These are phyloP conservation scores for Bombus terrestris DNA, from an alignment of 1,140 invertebrate species.

Conservation along the genomic window DNA sequence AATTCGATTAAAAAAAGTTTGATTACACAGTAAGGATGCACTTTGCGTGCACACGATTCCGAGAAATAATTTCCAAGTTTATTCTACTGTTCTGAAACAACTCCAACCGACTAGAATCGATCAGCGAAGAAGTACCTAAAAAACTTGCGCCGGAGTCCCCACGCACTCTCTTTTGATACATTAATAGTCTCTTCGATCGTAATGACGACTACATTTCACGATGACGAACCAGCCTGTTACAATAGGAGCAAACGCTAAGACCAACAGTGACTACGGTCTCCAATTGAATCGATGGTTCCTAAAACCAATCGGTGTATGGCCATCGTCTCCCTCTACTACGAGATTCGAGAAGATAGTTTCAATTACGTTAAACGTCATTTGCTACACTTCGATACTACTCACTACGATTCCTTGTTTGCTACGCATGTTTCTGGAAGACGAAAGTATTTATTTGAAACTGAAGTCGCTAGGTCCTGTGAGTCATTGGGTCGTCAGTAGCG, in stretches of 20 bases:
- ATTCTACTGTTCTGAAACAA: background rate
- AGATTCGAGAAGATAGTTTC: background rate
- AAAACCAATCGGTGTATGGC: constrained; percentile 57
- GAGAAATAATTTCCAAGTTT: background rate
- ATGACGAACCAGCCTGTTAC: background rate
- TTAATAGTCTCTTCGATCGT: background rate
- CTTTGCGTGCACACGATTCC: background rate
- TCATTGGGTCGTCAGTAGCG: constrained; percentile 29
- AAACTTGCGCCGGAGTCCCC: background rate
- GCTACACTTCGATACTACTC: background rate
- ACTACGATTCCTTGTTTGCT: background rate
- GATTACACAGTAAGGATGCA: too few species aligned
- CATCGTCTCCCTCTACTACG: background rate
- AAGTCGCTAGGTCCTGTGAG: constrained; percentile 26
- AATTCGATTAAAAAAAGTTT: too few species aligned
- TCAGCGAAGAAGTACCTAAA: background rate
- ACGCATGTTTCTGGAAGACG: constrained; percentile 16
- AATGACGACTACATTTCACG: background rate
- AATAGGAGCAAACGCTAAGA: constrained; percentile 13
- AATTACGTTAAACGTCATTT: background rate
- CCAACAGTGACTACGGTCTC: constrained; percentile 22
- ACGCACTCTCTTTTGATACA: too few species aligned
- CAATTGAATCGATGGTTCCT: constrained; percentile 56
- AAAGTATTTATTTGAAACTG: constrained; percentile 9
- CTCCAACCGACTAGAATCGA: background rate